Percentiles rank a stretch among this genome's conserved stretches.
Conservation (phyloP, 1,140 invertebrate genomes). For the Zaprionus tsacasi region DNA sequence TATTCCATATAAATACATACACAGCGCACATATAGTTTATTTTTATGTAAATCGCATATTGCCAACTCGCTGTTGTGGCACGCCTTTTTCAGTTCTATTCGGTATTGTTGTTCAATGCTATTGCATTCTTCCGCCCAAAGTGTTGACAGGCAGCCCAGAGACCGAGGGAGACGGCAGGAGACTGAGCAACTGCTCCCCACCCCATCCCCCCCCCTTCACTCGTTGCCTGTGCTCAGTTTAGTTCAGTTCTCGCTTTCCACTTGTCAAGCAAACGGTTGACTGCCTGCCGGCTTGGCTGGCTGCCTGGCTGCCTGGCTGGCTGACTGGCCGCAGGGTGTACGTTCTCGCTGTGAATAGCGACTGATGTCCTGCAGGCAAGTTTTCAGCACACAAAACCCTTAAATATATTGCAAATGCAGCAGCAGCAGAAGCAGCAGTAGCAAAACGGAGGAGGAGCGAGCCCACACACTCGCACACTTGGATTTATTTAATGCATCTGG, state of each 20-base stretch:
- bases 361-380: constrained; percentile 73
- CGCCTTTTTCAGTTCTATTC: constrained; percentile 45
- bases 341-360: constrained; percentile 56
- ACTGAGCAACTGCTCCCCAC: neutral
- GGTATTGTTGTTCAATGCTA: constrained; percentile 49
- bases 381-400: constrained; percentile 70
- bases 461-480: constrained; percentile 24
- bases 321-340: constrained; percentile 6
- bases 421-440: constrained; percentile 8
- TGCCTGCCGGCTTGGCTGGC: neutral
- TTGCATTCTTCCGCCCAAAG: constrained; percentile 74
- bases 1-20: neutral
- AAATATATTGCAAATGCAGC: constrained; percentile 56
- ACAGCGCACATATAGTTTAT: neutral
- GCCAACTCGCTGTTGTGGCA: constrained; percentile 2
- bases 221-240: constrained; percentile 13
- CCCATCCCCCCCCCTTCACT: too few species aligned
- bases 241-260: neutral
- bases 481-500: constrained; percentile 24
- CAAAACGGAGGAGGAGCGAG: constrained; percentile 25
- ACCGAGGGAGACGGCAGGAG: neutral
- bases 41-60: constrained; percentile 1
- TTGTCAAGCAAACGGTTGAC: constrained; percentile 5
- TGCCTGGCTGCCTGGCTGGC: neutral
- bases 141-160: constrained; percentile 42